Conservation (phyloP, 2,113 vertebrate species). For the Garra rufa region DNA sequence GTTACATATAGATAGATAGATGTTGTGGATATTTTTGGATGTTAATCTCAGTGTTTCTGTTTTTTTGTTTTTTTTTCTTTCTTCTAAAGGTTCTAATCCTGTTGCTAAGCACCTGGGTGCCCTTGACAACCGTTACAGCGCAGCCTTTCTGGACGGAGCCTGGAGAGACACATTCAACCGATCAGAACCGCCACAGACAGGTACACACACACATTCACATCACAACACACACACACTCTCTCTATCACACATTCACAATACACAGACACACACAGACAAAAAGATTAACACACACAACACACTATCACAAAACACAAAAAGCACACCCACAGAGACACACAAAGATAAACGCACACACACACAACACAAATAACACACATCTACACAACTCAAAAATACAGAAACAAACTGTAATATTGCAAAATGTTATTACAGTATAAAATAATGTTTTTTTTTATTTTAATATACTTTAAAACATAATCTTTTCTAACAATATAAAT, state of each 20-base stretch:
- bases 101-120: slow-evolving; percentile 87
- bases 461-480: too few species aligned
- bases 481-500: too few species aligned
- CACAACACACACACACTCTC: not conserved
- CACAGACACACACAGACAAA: not conserved
- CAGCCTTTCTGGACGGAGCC: slow-evolving; percentile 81
- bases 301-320: too few species aligned
- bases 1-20: too few species aligned
- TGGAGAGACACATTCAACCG: slow-evolving; percentile 89
- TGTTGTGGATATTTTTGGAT: not conserved
- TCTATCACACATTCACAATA: not conserved
- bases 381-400: too few species aligned
- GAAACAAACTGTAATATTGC: too few species aligned
- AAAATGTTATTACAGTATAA: too few species aligned
- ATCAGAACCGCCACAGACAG: slow-evolving; percentile 81
- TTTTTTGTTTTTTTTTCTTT: not conserved
- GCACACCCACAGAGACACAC: too few species aligned
- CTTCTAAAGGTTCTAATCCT: slow-evolving; percentile 82
- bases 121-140: slow-evolving; percentile 85
- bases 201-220: slow-evolving; percentile 62
- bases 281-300: not conserved
- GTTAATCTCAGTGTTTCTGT: not conserved
- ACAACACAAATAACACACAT: too few species aligned
- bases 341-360: too few species aligned
- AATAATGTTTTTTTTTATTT: too few species aligned